phyloP scores from a whole-genome alignment of 2,113 vertebrate species.

The Illadopsis cleaveri region DNA sequence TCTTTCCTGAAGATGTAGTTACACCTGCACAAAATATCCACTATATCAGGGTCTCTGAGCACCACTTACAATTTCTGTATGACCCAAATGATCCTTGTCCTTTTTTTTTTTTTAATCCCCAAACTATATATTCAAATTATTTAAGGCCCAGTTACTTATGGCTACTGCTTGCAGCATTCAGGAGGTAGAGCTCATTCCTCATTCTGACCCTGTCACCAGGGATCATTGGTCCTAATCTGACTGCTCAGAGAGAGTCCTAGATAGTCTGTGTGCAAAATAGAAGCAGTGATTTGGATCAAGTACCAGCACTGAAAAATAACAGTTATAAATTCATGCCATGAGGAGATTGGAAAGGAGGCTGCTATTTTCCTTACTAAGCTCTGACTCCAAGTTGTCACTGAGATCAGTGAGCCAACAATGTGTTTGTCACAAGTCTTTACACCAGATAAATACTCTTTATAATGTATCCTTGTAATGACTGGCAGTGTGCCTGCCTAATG shows the following conservation, averaged over 20 bases:
- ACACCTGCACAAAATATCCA: not conserved
- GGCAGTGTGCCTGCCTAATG: not conserved
- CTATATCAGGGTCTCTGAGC: not conserved
- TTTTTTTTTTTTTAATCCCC: not conserved
- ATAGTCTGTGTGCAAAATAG: not conserved
- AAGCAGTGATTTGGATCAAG: not conserved
- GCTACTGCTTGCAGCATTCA: not conserved
- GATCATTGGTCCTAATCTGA: not conserved
- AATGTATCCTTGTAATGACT: not conserved
- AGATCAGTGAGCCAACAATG: not conserved
- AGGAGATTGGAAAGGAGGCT: not conserved
- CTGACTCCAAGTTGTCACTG: not conserved
- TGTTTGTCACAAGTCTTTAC: not conserved
- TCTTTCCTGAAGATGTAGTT: too few species aligned
- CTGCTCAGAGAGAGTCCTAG: not conserved
- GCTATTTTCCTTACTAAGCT: not conserved
- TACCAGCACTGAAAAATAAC: not conserved
- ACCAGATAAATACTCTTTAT: not conserved
- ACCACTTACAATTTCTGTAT: not conserved
- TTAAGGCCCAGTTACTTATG: not conserved
- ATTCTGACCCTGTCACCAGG: not conserved
- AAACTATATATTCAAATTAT: not conserved
- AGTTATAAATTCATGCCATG: not conserved
- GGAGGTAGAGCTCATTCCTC: not conserved
- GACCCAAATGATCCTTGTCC: not conserved